Conservation (phyloP, 2,113 vertebrate species). For the Eublepharis macularius region DNA sequence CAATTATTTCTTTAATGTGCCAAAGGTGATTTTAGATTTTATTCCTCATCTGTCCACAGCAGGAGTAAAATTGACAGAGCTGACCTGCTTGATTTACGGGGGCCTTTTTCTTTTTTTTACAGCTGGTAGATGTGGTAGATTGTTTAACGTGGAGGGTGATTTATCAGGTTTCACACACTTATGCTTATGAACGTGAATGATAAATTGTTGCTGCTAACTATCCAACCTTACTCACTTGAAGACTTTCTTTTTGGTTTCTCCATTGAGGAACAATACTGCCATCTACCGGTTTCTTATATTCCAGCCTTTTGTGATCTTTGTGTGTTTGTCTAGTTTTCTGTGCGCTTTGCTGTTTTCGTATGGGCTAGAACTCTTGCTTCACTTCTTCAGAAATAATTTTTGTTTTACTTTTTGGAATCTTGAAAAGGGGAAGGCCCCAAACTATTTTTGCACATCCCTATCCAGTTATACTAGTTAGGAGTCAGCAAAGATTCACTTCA, state of each 20-base stretch:
- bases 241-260: background rate
- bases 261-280: conserved; percentile 23
- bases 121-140: background rate
- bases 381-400: background rate
- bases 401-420: too few species aligned
- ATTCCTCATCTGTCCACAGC: background rate
- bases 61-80: background rate
- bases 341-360: background rate
- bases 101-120: background rate
- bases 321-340: background rate
- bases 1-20: background rate
- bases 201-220: background rate
- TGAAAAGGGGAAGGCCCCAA: too few species aligned
- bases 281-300: conserved; percentile 32
- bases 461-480: too few species aligned
- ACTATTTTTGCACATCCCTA: background rate
- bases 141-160: background rate
- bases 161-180: background rate
- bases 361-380: too few species aligned
- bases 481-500: too few species aligned
- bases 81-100: background rate
- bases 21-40: background rate
- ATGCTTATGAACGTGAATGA: background rate
- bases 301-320: background rate
- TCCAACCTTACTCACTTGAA: background rate